Base-by-base conservation (phyloP, 2,888 invertebrate genomes). In the Nycteola revayana region DNA sequence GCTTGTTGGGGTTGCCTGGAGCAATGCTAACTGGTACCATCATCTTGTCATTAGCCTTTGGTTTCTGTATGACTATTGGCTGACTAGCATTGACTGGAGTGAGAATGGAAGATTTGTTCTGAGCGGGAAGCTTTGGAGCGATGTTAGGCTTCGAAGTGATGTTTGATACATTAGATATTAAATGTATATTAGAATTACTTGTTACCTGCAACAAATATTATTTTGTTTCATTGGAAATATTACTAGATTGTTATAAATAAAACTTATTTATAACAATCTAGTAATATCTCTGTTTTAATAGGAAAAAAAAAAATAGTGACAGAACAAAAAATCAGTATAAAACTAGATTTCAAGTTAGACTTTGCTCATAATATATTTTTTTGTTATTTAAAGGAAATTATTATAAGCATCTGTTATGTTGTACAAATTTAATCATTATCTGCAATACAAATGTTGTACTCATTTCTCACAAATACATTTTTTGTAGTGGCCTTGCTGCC, bases 1-100 rank as follows among this genome's bases (percentile, higher is more conserved):
- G 89, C 64, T 91, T 91, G 8, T 74, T 58, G 1, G 78, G 70
- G 34, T 67, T 58, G 25, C 75, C 67, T 0, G 88, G 75, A 3
- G 87, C 77, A 25, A 88, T 82, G 45, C 79, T 84, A 11, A 90
- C 89, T 0, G 90, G 90, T 1, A 88, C 84, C 36, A 90, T 81
- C 65, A 88, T 79, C 55, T 90, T 89, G 28, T 90, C 81, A 50
- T 69, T 83, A 3, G 68, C 45, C 54, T 86, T 88, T 9, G 89
- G 80, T 65, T 91, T 91, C 52, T 91, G 91, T 42, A 92, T 87
- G 18, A 91, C 90, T 47, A 92, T 85, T 3, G 91, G 90, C 50
- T 90, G 90, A 25, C 82, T 68, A 25, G 75, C 45, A 38, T 82
- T 83, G 9, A 79, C 75, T 2, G 88, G 82, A 22, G 86, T 71